Conservation (phyloP, 2,797 vertebrate genomes). For the Acipenser ruthenus region DNA sequence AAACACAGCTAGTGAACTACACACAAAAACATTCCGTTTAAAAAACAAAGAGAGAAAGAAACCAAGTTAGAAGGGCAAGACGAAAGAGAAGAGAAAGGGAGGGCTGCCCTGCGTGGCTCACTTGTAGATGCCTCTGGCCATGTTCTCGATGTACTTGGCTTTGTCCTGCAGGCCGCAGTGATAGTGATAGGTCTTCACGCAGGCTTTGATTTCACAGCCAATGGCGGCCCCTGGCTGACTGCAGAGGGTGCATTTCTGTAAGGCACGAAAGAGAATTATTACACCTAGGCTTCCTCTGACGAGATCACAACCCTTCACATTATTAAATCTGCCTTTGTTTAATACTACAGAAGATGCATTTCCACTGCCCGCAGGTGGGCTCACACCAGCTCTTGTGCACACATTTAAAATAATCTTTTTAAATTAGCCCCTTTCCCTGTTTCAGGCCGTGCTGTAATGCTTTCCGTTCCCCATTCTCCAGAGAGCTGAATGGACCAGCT, state of each 20-base stretch:
- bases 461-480: neutral
- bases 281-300: too few relatives aligned
- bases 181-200: conserved; percentile 98
- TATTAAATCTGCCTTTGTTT: too few relatives aligned
- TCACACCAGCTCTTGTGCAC: too few relatives aligned
- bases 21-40: too few relatives aligned
- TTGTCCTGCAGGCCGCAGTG: conserved; percentile 97
- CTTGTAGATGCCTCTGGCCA: conserved; percentile 99
- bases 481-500: neutral
- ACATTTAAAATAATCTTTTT: too few relatives aligned
- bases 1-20: too few relatives aligned
- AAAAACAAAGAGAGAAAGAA: neutral
- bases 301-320: too few relatives aligned
- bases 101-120: conserved; percentile 47
- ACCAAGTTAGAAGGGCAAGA: neutral
- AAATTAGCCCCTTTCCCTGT: too few relatives aligned
- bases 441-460: neutral
- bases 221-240: conserved; percentile 92
- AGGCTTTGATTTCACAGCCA: conserved; percentile 98
- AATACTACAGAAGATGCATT: too few relatives aligned
- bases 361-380: too few relatives aligned
- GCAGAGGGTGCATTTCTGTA: conserved; percentile 94
- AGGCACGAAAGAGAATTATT: neutral
- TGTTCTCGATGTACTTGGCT: conserved; percentile 98
- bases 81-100: neutral